These are phyloP conservation scores for Talpa occidentalis DNA, from an alignment of 2,113 vertebrate species.

Conservation along the genomic window DNA sequence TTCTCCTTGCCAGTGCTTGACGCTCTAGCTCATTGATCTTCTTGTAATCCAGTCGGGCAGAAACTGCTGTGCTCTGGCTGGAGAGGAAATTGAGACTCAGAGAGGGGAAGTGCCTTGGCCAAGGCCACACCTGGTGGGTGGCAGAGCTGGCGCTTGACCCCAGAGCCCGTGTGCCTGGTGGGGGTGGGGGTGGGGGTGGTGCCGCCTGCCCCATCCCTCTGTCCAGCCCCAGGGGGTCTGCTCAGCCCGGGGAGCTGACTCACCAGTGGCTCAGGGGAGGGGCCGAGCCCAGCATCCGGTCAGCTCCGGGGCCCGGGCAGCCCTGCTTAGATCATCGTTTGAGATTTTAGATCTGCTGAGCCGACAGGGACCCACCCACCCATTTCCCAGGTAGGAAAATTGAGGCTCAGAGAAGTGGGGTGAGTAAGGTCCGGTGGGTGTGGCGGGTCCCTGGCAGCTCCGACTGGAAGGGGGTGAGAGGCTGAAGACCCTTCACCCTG, in stretches of 20 bases:
- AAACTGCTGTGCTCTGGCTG: neutral
- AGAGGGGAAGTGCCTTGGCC: neutral
- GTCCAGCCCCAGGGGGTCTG: neutral
- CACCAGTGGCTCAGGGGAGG: neutral
- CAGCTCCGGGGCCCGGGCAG: neutral
- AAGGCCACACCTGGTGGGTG: neutral
- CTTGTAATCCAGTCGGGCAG: neutral
- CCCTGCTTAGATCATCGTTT: neutral
- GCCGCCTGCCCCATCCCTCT: neutral
- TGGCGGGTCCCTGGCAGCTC: neutral
- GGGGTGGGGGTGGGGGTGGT: neutral
- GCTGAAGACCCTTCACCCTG: neutral
- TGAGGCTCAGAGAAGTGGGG: neutral
- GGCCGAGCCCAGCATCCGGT: neutral
- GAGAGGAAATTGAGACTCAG: neutral
- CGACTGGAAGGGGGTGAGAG: neutral
- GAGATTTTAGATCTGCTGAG: conserved; percentile 61
- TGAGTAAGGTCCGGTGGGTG: neutral
- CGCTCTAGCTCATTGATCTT: neutral
- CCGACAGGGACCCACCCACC: neutral
- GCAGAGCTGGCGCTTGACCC: neutral
- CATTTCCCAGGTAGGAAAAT: neutral
- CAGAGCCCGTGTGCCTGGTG: neutral
- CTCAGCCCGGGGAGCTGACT: neutral
- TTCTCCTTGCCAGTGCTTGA: neutral